Evolutionary conservation across 2,113 vertebrate genomes (phyloP), one percentile per base, ranked within the genome.

Genomic region (Centropus unirufus): DNA sequence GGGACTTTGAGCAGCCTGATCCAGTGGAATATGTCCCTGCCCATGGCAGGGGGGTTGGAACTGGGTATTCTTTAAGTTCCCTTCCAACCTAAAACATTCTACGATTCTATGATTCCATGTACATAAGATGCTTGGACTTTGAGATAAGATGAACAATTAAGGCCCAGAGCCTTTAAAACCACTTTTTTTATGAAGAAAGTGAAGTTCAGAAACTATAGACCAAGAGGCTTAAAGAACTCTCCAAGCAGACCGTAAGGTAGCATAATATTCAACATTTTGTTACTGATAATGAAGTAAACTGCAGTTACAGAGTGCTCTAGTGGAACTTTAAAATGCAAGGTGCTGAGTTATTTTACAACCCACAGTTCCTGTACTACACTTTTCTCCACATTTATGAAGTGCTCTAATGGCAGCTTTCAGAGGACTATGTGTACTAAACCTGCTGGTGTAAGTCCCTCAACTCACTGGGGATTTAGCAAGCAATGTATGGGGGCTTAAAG

Each of bases 361-460:
- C 47, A 83, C 29, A 27, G 26, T 42, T 20, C 39, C 68, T 81
- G 77, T 89, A 69, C 18, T 67, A 22, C 22, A 46, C 46, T 49
- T 29, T 82, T 79, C 64, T 21, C 34, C n/a, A 40, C 44, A 22
- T 58, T 83, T 80, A 57, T 51, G 68, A 89, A 75, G n/a, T 63
- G 57, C 21, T 93, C 1, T 93, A 93, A 90, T 74, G 64, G 61
- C 83, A 89, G 47, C 39, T 90, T 96, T 90, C 29, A 34, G 61
- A 75, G 61, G 19, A 74, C 80, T 40, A 3, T 21, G 26, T 59
- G 40, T 83, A 67, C 42, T 22, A 26, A 20, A 72, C 94, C 94
- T 78, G 73, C 95, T 94, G 91, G 30, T 83, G 47, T 72, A 92
- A 94, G 81, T 18, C 61, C 40, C 36, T 77, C 68, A 83, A 42